Evolutionary conservation across 2,113 vertebrate species (phyloP), one percentile per base, ranked within the genome.

Genomic region (Ophthalmotilapia sp.): DNA sequence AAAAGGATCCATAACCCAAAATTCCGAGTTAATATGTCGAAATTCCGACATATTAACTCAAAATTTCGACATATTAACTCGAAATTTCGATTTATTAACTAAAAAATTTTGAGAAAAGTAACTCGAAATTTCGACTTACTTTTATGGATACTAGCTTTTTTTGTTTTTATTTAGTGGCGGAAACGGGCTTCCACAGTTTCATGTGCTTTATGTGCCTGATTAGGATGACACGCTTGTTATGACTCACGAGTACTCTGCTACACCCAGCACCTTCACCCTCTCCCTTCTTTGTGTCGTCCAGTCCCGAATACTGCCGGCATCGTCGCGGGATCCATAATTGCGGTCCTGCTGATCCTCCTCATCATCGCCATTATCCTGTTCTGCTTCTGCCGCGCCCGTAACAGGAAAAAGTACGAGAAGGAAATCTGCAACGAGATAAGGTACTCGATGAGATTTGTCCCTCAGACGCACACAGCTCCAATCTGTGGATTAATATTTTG

Each of bases 341-440:
- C 95, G 49, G 97, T 96, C 4, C 95, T 99, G 6, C 94, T 99
- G 81, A 96, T 97, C 55, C 96, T 99, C 9, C 73, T 95, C 88
- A 88, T 99, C 68, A 90, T 99, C 21, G 94, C 93, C 83, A 90
- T 97, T 91, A 93, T 98, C 80, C 51, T 99, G 91, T 97, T 98
- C 95, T 99, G 96, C 95, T 97, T 94, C 83, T 98, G 92, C 93
- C 98, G 97, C 53, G 97, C 97, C 80, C 98, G 96, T 13, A 95
- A 97, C 93, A 97, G 96, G 93, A 97, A 98, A 96, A 99, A 98
- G 93, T 99, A 99, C 0, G 99, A 99, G 96, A 99, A 99, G 89
- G 98, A 99, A 96, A 98, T 98, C 56, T 97, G 98, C 88, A 98
- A 99, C 45, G 99, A 99, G 88, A 99, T 99, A 93, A 98, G 98